Percentiles rank a stretch among this genome's conserved stretches.
These are phyloP conservation scores for Odocoileus hemionus DNA, from an alignment of 2,113 vertebrate species.

Conservation along the genomic window DNA sequence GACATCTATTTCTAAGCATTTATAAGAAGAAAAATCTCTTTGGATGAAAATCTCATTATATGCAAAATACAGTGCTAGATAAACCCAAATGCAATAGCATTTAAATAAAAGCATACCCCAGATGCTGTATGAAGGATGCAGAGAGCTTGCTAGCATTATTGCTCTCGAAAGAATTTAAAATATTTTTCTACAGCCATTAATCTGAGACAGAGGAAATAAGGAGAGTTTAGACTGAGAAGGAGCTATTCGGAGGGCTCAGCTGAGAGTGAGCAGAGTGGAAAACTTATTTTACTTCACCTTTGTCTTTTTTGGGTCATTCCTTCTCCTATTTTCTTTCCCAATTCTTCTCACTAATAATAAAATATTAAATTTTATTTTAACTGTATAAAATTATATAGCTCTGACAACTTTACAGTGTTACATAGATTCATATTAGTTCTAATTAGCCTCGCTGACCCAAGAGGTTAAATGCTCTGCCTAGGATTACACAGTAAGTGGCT, in stretches of 20 bases:
- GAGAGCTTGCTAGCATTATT: neutral
- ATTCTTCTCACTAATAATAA: neutral
- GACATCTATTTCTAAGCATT: neutral
- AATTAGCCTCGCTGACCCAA: neutral
- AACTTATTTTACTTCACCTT: neutral
- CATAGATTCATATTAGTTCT: neutral
- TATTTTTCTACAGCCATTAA: neutral
- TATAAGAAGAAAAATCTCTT: neutral
- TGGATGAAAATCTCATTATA: conserved; percentile 24
- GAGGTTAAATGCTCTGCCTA: neutral
- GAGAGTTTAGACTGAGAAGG: neutral
- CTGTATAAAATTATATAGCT: neutral
- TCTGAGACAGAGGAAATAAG: neutral
- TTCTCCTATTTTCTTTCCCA: neutral
- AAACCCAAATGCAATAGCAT: neutral
- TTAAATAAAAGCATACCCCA: neutral
- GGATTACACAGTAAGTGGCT: neutral
- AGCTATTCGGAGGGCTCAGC: neutral
- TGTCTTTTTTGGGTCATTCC: neutral
- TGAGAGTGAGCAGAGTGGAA: neutral
- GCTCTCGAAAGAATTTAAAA: neutral
- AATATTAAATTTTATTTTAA: neutral
- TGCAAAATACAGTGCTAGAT: neutral
- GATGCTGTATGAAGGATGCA: neutral
- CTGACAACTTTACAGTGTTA: neutral